Evolutionary conservation across 2,113 vertebrate species (phyloP), one percentile per base, ranked within the genome.

Genomic region (Tyto alba): DNA sequence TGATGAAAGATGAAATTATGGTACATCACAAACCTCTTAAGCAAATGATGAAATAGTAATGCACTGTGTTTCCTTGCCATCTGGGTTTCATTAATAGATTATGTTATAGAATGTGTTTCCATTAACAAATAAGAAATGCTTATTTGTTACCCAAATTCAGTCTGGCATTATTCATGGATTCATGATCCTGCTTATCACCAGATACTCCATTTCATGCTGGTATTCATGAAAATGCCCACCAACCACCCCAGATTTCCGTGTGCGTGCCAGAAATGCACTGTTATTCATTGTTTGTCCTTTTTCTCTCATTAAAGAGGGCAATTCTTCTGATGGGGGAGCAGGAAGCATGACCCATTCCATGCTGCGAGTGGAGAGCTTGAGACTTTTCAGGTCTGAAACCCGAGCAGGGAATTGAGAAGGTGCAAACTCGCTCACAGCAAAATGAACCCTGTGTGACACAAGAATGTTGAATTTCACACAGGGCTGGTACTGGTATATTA

Each of bases 1-100:
- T 93, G 79, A 78, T 91, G 91, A 97, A 95, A 97, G 62, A 32
- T 93, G 38, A 52, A 95, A 94, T 91, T 96, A 79, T 10, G 85
- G 55, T 11, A 82, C 75, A 71, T 94, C 83, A 85, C 74, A 91
- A 95, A 56, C 45, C 40, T 92, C 60, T 66, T 82, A 69, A 74
- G 19, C 10, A 86, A 78, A 73, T 83, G 66, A 60, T 43, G 76
- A 95, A 94, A 74, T 36, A 67, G 75, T 69, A 91, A 78, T 26
- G 41, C 6, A 76, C 11, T 36, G 5, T 64, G 56, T 72, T 92
- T 95, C 43, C 69, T 48, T 92, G 60, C 43, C 75, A 82, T 93
- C 89, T 96, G 89, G 71, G 36, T 95, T 96, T 96, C 79, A 76
- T 94, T 94, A 93, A 85, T 50, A 94, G 69, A 90, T 95, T 94